Percentiles rank a stretch among this genome's conserved stretches.
These are phyloP conservation scores for Leistus spinibarbis DNA, from an alignment of 2,888 invertebrate species.

Conservation along the genomic window DNA sequence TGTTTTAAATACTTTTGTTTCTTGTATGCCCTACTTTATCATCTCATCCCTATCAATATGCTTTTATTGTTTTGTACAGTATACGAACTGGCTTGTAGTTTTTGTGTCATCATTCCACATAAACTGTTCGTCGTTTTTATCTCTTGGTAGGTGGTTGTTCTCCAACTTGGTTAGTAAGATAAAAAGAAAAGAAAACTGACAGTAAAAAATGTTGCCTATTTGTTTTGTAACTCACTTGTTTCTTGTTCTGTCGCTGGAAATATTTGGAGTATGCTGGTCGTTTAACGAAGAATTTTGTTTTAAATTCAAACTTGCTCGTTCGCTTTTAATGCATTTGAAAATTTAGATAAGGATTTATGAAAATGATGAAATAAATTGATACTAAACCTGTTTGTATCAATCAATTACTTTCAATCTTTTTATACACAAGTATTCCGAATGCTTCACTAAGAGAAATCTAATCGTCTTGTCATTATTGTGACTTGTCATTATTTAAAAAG, in stretches of 20 bases:
- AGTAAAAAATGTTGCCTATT: slow-evolving; percentile 1
- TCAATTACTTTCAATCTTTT: no score
- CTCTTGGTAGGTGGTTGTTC: slow-evolving; percentile 10
- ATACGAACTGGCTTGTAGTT: slow-evolving; percentile 9
- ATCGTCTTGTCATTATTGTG: no score
- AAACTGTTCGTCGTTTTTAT: slow-evolving; percentile 8
- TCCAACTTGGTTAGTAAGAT: slow-evolving; percentile 3
- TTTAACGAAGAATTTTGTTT: neutral
- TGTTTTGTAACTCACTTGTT: neutral
- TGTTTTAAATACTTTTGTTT: slow-evolving; percentile 26
- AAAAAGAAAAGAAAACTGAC: neutral
- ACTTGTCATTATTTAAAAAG: no score
- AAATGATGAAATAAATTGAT: neutral
- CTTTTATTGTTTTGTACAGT: slow-evolving; percentile 14
- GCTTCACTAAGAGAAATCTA: no score
- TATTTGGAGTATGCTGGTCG: neutral
- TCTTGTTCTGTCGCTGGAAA: neutral
- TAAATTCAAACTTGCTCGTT: neutral
- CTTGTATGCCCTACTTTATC: slow-evolving; percentile 14
- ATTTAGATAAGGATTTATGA: neutral
- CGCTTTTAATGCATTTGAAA: neutral
- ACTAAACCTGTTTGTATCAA: neutral
- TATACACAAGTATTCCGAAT: no score
- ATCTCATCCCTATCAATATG: slow-evolving; percentile 21
- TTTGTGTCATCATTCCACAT: slow-evolving; percentile 12